Conservation (phyloP, 2,113 vertebrate genomes). For the Columba janthina region DNA sequence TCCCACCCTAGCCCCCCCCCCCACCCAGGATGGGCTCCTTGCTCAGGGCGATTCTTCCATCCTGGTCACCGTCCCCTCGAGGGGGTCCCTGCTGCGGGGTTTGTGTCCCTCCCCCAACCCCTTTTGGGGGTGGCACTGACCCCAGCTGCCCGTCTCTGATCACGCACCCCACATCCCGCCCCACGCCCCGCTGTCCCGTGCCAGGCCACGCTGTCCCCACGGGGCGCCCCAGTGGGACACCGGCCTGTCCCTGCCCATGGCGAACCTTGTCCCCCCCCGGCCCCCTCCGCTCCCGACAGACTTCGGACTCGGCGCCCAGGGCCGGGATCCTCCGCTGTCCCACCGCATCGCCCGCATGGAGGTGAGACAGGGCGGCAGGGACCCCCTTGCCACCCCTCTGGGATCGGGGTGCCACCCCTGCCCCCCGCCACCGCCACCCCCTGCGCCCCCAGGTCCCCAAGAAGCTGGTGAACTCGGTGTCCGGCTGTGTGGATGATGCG, state of each 20-base stretch:
- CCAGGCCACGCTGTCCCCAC: not conserved
- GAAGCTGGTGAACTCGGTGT: conserved; percentile 84
- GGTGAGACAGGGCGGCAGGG: not conserved
- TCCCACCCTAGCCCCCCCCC: not conserved
- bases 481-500: conserved; percentile 86
- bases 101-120: not conserved
- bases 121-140: accelerated
- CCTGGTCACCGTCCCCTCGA: too few species aligned
- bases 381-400: not conserved
- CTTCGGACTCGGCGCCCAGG: not conserved
- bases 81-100: not conserved
- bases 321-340: not conserved
- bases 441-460: conserved; percentile 70
- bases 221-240: not conserved
- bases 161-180: too few species aligned
- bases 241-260: accelerated
- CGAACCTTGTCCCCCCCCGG: not conserved
- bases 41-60: not conserved
- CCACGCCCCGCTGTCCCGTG: not conserved
- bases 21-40: not conserved
- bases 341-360: not conserved
- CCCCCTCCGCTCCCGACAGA: not conserved
- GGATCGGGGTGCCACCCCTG: not conserved
- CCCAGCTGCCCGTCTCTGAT: not conserved
- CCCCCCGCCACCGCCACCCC: accelerated